These are phyloP conservation scores for Phengaris arion DNA, from an alignment of 2,888 invertebrate species.

Conservation along the genomic window DNA sequence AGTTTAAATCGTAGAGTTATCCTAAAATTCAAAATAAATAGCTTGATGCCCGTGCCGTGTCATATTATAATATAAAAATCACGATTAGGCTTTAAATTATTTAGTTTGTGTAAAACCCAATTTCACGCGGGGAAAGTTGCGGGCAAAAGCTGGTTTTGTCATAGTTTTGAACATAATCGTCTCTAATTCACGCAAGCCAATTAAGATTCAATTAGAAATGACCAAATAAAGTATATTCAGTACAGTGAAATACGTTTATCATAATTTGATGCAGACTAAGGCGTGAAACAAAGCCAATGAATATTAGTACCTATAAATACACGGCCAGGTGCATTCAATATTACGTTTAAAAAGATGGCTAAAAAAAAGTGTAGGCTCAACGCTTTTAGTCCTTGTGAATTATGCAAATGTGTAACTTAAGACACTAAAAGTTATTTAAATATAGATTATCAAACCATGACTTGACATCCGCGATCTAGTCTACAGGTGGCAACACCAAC, in stretches of 20 bases:
- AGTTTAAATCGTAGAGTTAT: no score
- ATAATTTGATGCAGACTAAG: not conserved
- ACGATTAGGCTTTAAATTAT: no score
- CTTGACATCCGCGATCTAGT: conserved; percentile 67
- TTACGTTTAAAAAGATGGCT: not conserved
- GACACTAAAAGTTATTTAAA: conserved; percentile 76
- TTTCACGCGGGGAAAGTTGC: no score
- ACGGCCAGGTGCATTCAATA: no score
- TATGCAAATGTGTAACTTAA: conserved; percentile 49
- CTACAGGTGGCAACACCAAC: conserved; percentile 43
- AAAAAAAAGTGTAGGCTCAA: conserved; percentile 15
- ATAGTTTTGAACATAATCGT: not conserved
- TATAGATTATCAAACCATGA: conserved; percentile 76
- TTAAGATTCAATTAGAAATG: not conserved
- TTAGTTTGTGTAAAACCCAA: no score
- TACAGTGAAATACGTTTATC: not conserved
- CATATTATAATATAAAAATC: no score
- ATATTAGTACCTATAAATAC: not conserved
- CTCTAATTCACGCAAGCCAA: not conserved
- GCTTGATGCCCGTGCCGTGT: no score
- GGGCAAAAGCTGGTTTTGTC: not conserved
- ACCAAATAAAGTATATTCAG: not conserved
- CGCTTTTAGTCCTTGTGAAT: conserved; percentile 1
- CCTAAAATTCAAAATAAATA: no score
- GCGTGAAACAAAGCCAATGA: conserved; percentile 2